Base-by-base conservation (phyloP, 1,140 invertebrate species). In the Solenopsis invicta region DNA sequence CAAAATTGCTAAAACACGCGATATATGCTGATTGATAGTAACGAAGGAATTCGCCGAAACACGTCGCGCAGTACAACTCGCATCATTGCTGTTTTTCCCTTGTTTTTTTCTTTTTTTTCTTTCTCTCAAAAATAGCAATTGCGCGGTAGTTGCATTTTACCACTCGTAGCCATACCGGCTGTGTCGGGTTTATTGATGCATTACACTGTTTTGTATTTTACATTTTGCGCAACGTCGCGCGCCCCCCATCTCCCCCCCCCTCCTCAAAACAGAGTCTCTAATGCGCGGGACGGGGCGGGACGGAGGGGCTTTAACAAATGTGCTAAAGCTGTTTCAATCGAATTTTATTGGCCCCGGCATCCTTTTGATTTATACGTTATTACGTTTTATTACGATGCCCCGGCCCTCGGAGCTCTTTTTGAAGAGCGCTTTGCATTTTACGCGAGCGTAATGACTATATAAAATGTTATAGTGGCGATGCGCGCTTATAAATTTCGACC, bases 141-240 rank as follows among this genome's bases (percentile, higher is more conserved):
- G 34, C 37, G 24, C 66, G 24, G 18, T 62, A 74, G 69, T 29
- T 74, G 69, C 80, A 74, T 62, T 81, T 75, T 59, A 45, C 56
- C 37, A 50, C 50, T 75, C 24, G 80, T 45, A 34, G 50, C 41
- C 41, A 61, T 61, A 61, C 18, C 50, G 29, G 9, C 21, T 41
- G 54, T 84, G 41, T 84, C 64, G 64, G 56, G 18, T 84, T 84
- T 84, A 74, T 84, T 84, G 80, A 84, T 75, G 69, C 84, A 85
- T 85, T 67, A 85, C 62, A 66, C 45, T 48, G 80, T 84, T 84
- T 62, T 84, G 69, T 84, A 37, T 84, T 84, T 84, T 84, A 54
- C 56, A 74, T 75, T 84, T 84, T 84, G 54, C 69, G 80, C 67
- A 75, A 75, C 80, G 54, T 48, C 41, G 69, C 24, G 54, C 69